Base-by-base conservation (phyloP, 1,140 invertebrate genomes). In the Ruditapes philippinarum region DNA sequence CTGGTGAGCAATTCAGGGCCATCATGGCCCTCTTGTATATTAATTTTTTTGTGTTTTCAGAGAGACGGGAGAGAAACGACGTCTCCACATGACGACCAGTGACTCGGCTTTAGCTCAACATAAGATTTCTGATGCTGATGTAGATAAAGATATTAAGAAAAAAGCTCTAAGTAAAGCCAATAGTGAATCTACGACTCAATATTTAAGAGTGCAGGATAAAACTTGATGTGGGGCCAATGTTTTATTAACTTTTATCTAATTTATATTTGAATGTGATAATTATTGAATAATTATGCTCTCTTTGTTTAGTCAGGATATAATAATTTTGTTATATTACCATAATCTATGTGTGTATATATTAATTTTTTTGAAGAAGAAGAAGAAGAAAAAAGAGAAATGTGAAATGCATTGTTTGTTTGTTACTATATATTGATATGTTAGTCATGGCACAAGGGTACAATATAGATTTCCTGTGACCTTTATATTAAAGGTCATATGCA, bases 21-120 rank as follows among this genome's bases (percentile, higher is more conserved):
- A n/a, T n/a, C n/a, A n/a, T n/a, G n/a, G n/a, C n/a, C n/a, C n/a
- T n/a, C n/a, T n/a, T n/a, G n/a, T n/a, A 62, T 31, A 70, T 33
- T 4, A 70, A 31, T 2, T 70, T 73, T 38, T 73, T 1, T 73
- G 5, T 74, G 14, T 2, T 45, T 84, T 33, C 68, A 84, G 82
- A 22, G 82, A 84, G 42, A 36, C 42, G 0, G 49, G 49, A 2
- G 68, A 73, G 19, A 84, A 84, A 25, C 65, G 68, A 3, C 82
- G 82, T 36, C 42, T 84, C 3, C 82, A 36, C 28, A 54, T 74
- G 65, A 84, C 82, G 33, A 73, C 82, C 2, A 84, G 82, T 57
- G 82, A 84, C 45, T 73, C 82, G 17, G 82, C 82, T 49, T 9
- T 84, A 54, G 82, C 82, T 73, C 82, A 84, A 49, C 82, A 84